Base-by-base conservation (phyloP, 2,888 invertebrate genomes). In the Rambutsinella grinnellia region DNA sequence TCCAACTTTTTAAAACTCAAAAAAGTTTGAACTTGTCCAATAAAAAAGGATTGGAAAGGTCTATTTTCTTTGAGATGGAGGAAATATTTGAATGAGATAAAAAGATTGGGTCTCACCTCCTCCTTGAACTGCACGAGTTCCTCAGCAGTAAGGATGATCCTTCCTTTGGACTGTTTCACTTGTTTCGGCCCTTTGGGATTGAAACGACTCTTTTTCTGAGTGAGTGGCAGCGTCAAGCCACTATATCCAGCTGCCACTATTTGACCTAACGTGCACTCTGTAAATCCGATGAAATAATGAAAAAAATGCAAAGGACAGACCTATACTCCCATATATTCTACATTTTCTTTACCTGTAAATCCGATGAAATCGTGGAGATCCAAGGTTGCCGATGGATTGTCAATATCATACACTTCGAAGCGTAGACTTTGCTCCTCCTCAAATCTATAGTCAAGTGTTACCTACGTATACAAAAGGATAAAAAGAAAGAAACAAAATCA, bases 341-440 rank as follows among this genome's bases (percentile, higher is more conserved):
- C n/a, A n/a, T n/a, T n/a, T n/a, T n/a, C n/a, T n/a, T n/a, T n/a
- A n/a, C n/a, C n/a, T n/a, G n/a, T n/a, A 65, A 85, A 85, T 13
- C 91, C 91, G 13, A 91, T 86, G 79, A 88, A 89, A 81, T 89
- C 88, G 83, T 88, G 87, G 56, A 85, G 83, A 47, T 83, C 84
- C 17, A 87, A 79, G 65, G 85, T 85, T 3, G 82, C 65, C 68
- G 85, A 85, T 17, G 84, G 83, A 36, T 84, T 85, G 81, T 88
- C 87, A 69, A 87, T 84, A 83, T 88, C 87, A 82, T 86, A 87
- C 0, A 87, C 80, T 78, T 88, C 88, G 84, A 90, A 88, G 79
- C 87, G 86, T 28, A 90, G 85, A 49, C 87, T 85, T 85, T 90
- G 90, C 57, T 89, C 88, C 77, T 89, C 88, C 84, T 90, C 90